Percentiles rank a stretch among this genome's conserved stretches.
phyloP scores from a whole-genome alignment of 2,797 vertebrate species.

The Tolypeutes matacus region DNA sequence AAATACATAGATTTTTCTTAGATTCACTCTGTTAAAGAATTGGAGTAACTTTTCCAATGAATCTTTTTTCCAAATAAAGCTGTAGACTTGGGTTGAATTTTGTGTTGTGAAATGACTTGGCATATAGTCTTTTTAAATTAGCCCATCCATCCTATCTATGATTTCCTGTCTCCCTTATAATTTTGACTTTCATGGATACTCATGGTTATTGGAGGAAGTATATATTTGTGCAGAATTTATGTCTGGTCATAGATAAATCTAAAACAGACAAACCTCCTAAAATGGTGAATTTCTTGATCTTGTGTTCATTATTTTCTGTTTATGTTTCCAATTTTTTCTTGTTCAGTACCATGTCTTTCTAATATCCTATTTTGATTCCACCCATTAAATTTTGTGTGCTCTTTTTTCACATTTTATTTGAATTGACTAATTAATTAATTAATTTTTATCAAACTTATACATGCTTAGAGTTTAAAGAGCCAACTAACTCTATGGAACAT shows the following conservation, averaged over 20 bases:
- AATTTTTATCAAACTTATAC: too few species aligned
- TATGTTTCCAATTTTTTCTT: not conserved
- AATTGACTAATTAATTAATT: not conserved
- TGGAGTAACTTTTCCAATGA: not conserved
- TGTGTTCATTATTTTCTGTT: not conserved
- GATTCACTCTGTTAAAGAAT: not conserved
- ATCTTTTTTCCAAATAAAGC: not conserved
- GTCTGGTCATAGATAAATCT: not conserved
- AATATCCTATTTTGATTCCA: not conserved
- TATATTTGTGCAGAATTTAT: too few species aligned
- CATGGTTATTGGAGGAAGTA: too few species aligned
- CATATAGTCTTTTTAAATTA: not conserved
- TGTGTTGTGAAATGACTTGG: not conserved
- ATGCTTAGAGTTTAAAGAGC: not conserved
- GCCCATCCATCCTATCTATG: not conserved
- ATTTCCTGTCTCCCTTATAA: not conserved
- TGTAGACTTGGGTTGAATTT: not conserved
- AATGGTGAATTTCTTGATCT: not conserved
- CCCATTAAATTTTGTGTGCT: not conserved
- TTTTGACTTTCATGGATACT: too few species aligned
- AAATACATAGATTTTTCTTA: not conserved
- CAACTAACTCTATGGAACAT: not conserved
- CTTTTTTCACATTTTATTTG: not conserved
- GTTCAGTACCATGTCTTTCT: not conserved
- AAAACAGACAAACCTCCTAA: not conserved